phyloP scores from a whole-genome alignment of 2,797 vertebrate genomes.

The Micropoecilia bifurca region DNA sequence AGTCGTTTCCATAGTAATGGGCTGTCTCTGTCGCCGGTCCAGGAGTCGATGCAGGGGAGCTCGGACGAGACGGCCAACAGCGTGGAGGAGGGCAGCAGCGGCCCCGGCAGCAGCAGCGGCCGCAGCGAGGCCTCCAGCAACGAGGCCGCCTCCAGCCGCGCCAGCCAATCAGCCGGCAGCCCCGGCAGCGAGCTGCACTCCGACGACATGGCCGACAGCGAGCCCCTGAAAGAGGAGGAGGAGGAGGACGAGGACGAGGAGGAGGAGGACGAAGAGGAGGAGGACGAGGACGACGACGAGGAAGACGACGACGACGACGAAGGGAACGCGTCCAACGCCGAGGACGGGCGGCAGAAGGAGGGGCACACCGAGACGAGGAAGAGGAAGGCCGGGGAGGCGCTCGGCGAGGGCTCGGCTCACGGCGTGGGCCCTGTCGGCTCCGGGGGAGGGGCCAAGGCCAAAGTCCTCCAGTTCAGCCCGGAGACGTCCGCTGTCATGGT shows the following conservation, averaged over 20 bases:
- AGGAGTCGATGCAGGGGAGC: conserved; percentile 99
- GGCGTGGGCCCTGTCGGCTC: conserved; percentile 72
- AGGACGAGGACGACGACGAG: conserved; percentile 86
- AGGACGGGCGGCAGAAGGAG: conserved; percentile 84
- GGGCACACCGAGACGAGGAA: conserved; percentile 85
- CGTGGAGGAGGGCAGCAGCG: conserved; percentile 96
- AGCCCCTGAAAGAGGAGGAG: conserved; percentile 93
- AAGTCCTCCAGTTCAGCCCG: conserved; percentile 85
- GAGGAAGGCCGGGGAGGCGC: conserved; percentile 90
- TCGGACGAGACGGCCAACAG: conserved; percentile 99
- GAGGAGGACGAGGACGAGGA: conserved; percentile 92
- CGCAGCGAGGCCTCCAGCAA: conserved; percentile 96
- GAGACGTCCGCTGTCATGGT: conserved; percentile 81
- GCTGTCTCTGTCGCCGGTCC: not conserved
- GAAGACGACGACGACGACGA: conserved; percentile 63
- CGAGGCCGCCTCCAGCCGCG: conserved; percentile 93
- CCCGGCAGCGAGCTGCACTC: conserved; percentile 96
- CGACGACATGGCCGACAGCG: conserved; percentile 96
- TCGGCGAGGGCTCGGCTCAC: conserved; percentile 84
- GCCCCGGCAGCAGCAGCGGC: conserved; percentile 94
- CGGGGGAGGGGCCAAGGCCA: conserved; percentile 78
- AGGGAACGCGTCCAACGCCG: conserved; percentile 63
- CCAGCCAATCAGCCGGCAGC: conserved; percentile 95
- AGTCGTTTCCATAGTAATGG: not conserved
- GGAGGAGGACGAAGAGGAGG: conserved; percentile 91